Base-by-base conservation (phyloP, 2,888 invertebrate genomes). In the Criorhina ranunculi region DNA sequence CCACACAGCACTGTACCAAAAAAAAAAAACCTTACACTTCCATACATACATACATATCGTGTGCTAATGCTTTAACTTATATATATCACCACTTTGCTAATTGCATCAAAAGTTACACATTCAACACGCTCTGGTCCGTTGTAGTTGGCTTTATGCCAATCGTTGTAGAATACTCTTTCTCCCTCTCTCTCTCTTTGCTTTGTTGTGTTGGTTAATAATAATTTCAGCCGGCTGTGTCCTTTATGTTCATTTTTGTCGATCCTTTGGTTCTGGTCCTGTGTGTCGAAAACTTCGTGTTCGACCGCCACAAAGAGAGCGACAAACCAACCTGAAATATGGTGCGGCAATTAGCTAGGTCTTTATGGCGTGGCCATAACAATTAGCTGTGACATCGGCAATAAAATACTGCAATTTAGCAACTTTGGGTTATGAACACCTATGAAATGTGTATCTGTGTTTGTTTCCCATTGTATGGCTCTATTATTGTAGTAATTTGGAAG, bases 31-130 rank as follows among this genome's bases (percentile, higher is more conserved):
- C 46, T 9, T 6, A 0, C 12, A 24, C 42, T 42, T n/a, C n/a
- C 42, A 9, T 42, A 5, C 19, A 55, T 9, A 64, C 55, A 59
- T 33, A 24, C 24, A 24, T 4, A 4, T 1, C 24, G 24, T 51
- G 15, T 15, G 42, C 51, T 60, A 77, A 64, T 42, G 66, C 60
- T 46, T 79, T 75, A 69, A 75, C 70, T 70, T 70, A 57, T 70
- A 57, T 70, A 46, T 59, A 46, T 59, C 57, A 44, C 75, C 75
- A 85, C 80, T 69, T 70, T 70, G 46, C 79, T 80, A 80, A 85
- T 85, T 85, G 80, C 69, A 85, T 80, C 75, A 80, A 85, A 66
- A 85, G 64, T 80, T 85, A 69, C 73, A 85, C 85, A 85, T 79
- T 85, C 78, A 79, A 79, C 67, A 55, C 55, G 70, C 73, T 73